Percentiles rank a stretch among this genome's conserved stretches.
phyloP scores from a whole-genome alignment of 2,888 invertebrate genomes.

The Tyria jacobaeae region DNA sequence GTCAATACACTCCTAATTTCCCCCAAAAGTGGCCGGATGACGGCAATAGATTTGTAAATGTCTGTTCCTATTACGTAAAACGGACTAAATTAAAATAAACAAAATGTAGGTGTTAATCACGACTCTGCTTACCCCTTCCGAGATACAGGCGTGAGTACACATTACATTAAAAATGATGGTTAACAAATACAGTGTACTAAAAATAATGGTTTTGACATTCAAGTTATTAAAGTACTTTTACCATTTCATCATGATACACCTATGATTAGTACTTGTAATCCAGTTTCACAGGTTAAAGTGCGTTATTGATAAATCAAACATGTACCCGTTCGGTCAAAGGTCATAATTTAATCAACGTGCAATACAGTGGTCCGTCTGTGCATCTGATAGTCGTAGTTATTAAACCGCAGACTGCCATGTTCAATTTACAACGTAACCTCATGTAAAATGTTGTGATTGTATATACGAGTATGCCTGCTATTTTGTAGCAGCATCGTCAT shows the following conservation, averaged over 20 bases:
- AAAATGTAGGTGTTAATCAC: too few species aligned
- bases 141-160: too few species aligned
- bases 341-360: conserved; percentile 72
- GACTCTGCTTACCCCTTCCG: too few species aligned
- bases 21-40: too few species aligned
- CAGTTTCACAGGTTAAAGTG: conserved; percentile 36
- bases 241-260: not conserved
- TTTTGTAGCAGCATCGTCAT: conserved; percentile 37
- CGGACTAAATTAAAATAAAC: too few species aligned
- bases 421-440: conserved; percentile 67
- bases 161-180: too few species aligned
- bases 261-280: not conserved
- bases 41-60: too few species aligned
- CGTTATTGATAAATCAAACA: conserved; percentile 56
- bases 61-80: too few species aligned
- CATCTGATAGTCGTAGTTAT: conserved; percentile 67
- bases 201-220: too few species aligned
- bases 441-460: conserved; percentile 52
- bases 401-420: conserved; percentile 73
- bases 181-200: too few species aligned
- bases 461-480: conserved; percentile 23
- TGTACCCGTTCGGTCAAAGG: conserved; percentile 59
- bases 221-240: not conserved
- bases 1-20: too few species aligned
- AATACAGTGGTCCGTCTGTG: conserved; percentile 61